A percentile compares a stretch with the other conserved stretches of the same genome.
Evolutionary conservation across 37 sponge, comb jelly and placozoan species (phyloP).

Genomic region (Corticium candelabrum): DNA sequence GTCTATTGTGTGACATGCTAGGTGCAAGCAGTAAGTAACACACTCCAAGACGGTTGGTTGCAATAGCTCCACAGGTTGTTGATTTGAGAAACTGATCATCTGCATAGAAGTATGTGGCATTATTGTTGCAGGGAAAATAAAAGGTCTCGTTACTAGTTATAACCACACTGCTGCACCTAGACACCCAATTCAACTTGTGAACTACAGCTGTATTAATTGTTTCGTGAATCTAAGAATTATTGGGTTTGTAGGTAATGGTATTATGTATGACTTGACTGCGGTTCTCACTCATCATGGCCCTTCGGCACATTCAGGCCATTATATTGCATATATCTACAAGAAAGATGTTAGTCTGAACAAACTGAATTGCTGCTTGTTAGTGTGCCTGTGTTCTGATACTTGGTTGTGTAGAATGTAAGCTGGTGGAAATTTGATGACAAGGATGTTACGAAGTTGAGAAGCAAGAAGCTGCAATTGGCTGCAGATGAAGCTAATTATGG

Average conservation of each 20-base stretch:
- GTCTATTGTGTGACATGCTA: too few species aligned
- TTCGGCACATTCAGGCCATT: constrained; percentile 38
- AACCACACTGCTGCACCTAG: too few species aligned
- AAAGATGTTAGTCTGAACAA: constrained; percentile 8
- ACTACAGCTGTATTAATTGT: background rate
- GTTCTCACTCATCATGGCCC: constrained; percentile 36
- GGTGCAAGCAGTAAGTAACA: too few species aligned
- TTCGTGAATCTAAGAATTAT: background rate
- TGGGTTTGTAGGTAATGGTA: background rate
- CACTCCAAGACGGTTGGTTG: too few species aligned
- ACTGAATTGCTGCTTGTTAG: background rate
- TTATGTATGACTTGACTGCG: constrained; percentile 21
- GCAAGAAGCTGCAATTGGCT: constrained; percentile 20
- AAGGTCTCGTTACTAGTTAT: too few species aligned
- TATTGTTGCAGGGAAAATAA: too few species aligned
- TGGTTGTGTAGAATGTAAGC: background rate
- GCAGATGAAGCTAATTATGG: constrained; percentile 6
- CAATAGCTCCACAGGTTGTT: too few species aligned
- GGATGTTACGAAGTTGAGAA: constrained; percentile 1
- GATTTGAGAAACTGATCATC: too few species aligned
- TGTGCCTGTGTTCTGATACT: background rate
- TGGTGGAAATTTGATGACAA: constrained; percentile 49
- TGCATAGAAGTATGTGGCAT: too few species aligned
- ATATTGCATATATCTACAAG: constrained; percentile 33
- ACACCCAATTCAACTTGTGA: too few species aligned